Percentiles rank a stretch among this genome's conserved stretches.
phyloP scores from a whole-genome alignment of 2,113 vertebrate genomes.

The Passerina amoena region DNA sequence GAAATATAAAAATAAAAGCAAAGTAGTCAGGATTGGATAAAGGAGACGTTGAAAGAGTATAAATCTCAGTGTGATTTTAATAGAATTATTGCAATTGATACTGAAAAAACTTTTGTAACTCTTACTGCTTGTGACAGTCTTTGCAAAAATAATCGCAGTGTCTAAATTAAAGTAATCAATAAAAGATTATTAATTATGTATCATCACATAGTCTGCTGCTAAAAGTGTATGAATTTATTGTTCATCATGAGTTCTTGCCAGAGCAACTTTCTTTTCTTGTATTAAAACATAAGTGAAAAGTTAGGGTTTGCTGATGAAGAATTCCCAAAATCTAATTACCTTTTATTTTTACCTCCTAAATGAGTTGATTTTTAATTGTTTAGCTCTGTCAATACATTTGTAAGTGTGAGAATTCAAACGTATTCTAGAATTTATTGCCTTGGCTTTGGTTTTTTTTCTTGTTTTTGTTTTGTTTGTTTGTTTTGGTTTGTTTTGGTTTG shows the following conservation, averaged over 20 bases:
- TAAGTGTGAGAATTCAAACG: background rate
- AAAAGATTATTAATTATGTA: conserved; percentile 21
- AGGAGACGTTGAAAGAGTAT: background rate
- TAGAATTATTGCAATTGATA: background rate
- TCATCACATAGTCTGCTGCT: background rate
- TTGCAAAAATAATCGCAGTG: background rate
- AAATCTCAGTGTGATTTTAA: background rate
- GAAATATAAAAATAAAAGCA: background rate
- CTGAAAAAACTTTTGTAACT: background rate
- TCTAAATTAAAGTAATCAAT: conserved; percentile 24
- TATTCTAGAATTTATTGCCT: background rate
- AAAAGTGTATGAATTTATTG: background rate
- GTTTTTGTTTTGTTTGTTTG: background rate
- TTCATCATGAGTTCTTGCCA: background rate
- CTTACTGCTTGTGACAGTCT: background rate
- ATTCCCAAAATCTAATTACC: background rate
- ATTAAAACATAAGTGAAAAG: background rate
- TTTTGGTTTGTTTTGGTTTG: background rate
- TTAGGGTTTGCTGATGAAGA: background rate
- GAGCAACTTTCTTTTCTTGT: background rate
- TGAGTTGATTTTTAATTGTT: background rate
- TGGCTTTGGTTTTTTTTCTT: background rate
- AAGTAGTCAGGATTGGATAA: background rate
- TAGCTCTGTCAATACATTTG: background rate
- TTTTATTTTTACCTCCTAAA: background rate